Evolutionary conservation across 2,888 invertebrate species (phyloP).

Genomic region (Margaritifera margaritifera): DNA sequence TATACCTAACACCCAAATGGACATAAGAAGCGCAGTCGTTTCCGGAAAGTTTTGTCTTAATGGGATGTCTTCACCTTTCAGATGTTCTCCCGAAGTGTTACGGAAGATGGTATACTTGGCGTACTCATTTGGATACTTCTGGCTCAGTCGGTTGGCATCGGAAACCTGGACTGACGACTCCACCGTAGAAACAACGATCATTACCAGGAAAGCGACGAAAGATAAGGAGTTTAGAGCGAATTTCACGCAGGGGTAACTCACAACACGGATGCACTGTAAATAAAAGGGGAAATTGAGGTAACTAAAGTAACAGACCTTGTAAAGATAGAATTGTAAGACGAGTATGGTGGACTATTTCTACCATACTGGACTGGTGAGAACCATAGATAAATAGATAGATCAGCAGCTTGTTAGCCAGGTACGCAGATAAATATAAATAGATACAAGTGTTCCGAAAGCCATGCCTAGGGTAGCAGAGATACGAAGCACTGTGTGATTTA

Average conservation of each 20-base stretch:
- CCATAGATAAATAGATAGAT: no score
- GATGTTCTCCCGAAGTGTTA: conserved; percentile 21
- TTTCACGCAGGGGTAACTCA: conserved; percentile 68
- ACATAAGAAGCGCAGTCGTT: conserved; percentile 51
- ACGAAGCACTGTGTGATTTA: no score
- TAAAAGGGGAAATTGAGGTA: neutral
- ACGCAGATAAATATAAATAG: no score
- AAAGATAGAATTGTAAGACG: no score
- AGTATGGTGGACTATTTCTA: no score
- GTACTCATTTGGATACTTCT: conserved; percentile 26
- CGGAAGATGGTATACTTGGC: conserved; percentile 30
- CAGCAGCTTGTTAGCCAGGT: no score
- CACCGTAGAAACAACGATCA: conserved; percentile 60
- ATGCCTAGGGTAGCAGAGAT: no score
- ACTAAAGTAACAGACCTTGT: neutral
- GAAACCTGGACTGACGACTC: conserved; percentile 30
- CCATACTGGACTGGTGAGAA: no score
- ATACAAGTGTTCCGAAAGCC: no score
- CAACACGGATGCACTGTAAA: conserved; percentile 54
- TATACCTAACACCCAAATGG: conserved; percentile 62
- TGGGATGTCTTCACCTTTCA: conserved; percentile 54
- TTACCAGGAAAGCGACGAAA: conserved; percentile 62
- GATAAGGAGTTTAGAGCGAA: conserved; percentile 67
- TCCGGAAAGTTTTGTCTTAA: conserved; percentile 49
- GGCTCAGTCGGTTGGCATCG: neutral